Base-by-base conservation (phyloP, 2,113 vertebrate genomes). In the Salvelinus sp. region DNA sequence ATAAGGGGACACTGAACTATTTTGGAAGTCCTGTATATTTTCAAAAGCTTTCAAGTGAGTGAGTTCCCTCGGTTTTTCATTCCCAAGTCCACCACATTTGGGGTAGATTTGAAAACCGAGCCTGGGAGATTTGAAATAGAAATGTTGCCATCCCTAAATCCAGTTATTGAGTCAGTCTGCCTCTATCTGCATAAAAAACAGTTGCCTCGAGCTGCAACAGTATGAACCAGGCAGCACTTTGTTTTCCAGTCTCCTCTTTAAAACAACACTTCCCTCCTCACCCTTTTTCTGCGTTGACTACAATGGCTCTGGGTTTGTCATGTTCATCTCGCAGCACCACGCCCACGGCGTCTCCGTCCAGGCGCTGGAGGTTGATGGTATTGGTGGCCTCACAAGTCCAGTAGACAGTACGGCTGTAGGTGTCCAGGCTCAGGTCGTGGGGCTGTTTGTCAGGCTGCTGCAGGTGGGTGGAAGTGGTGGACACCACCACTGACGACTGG, bases 321-420 rank as follows among this genome's bases (percentile, higher is more conserved):
- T 92, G 93, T 0, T 97, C 95, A 1, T 96, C 97, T 0, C 94
- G 93, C 28, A 98, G 86, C 73, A 98, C 96, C 84, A 96, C 94
- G 0, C 97, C 97, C n/a, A 98, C 89, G 0, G 85, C 81, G 0
- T 93, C 91, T 0, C 97, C 95, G 0, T 90, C 94, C 90, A 98
- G 94, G 68, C 94, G 90, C 76, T 96, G 95, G 6, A 96, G 93
- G 0, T 96, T 98, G 88, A 98, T 90, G 4, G 94, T 96, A 82
- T 98, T 97, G 27, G 94, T 95, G 66, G 92, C 94, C 91, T 98
- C 97, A 0, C 97, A 98, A 2, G 96, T 98, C 97, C 97, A 98
- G 90, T 96, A 98, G 6, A 98, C 87, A 4, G 93, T 95, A 2
- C 96, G 96, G 82, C 97, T 97, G 88, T 94, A 98, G 5, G 95